Percentiles rank a stretch among this genome's conserved stretches.
Evolutionary conservation across 2,113 vertebrate genomes (phyloP).

Genomic region (Canis aureus): DNA sequence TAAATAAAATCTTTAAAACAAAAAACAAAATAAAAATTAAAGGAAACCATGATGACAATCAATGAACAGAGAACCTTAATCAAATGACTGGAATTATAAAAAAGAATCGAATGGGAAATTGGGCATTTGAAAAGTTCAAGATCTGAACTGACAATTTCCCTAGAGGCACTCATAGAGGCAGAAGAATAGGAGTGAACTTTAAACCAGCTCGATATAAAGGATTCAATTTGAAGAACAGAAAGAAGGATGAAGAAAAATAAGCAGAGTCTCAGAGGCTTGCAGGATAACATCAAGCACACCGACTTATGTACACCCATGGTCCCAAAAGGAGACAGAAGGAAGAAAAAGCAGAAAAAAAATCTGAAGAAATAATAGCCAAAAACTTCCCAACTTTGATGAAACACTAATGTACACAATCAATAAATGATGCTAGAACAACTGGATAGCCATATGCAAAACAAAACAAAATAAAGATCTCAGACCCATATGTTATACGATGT

Average conservation of each 20-base stretch:
- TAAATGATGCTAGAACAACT: not conserved
- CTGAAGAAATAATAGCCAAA: not conserved
- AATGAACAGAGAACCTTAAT: not conserved
- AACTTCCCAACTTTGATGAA: not conserved
- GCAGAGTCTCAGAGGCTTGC: not conserved
- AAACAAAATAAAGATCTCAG: not conserved
- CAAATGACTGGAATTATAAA: not conserved
- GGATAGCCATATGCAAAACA: not conserved
- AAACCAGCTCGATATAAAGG: not conserved
- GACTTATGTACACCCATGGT: not conserved
- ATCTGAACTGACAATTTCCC: constrained; percentile 2
- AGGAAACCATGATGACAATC: not conserved
- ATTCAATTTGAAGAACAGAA: not conserved
- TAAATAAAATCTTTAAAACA: too few species aligned
- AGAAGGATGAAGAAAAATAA: not conserved
- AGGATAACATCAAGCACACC: not conserved
- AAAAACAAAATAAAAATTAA: not conserved
- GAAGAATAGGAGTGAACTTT: not conserved
- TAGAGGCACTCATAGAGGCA: not conserved
- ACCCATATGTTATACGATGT: not conserved
- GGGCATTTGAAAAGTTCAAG: not conserved
- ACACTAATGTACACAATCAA: not conserved
- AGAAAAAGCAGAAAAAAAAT: not conserved
- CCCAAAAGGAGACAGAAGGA: not conserved
- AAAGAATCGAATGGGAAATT: not conserved